Evolutionary conservation across 2,113 vertebrate species (phyloP).

Genomic region (Heterocephalus glaber): DNA sequence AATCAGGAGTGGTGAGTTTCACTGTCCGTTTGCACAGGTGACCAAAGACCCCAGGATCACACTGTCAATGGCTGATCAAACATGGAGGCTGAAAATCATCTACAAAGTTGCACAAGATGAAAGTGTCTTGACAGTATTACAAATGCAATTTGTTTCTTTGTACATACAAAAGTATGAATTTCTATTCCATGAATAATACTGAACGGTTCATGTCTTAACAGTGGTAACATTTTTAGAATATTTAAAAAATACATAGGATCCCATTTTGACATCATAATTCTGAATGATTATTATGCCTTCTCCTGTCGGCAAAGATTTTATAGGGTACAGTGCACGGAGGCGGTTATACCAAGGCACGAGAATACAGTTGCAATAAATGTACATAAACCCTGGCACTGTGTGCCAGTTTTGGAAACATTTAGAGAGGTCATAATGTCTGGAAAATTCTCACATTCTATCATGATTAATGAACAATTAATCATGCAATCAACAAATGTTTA

Average conservation of each 20-base stretch:
- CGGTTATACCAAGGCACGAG: constrained; percentile 81
- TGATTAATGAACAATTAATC: constrained; percentile 47
- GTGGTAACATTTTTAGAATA: constrained; percentile 55
- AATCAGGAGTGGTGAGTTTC: background rate
- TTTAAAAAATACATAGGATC: constrained; percentile 74
- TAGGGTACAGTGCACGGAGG: constrained; percentile 65
- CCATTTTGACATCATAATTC: constrained; percentile 67
- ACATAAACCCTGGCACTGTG: constrained; percentile 69
- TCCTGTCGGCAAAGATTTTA: constrained; percentile 59
- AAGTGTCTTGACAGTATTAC: constrained; percentile 59
- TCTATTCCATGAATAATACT: constrained; percentile 49
- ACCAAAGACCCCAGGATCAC: background rate
- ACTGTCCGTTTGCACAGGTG: background rate
- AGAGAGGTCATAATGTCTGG: constrained; percentile 62
- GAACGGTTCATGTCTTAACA: constrained; percentile 49
- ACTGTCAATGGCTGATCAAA: constrained; percentile 42
- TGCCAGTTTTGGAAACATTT: constrained; percentile 70
- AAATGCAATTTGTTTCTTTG: constrained; percentile 63
- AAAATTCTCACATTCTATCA: constrained; percentile 56
- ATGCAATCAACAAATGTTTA: constrained; percentile 24
- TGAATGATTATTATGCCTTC: constrained; percentile 60
- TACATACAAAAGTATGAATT: constrained; percentile 73
- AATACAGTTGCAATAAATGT: constrained; percentile 71
- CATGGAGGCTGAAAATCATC: constrained; percentile 31
- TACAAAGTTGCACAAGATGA: constrained; percentile 15